Percentiles rank a stretch among this genome's conserved stretches.
phyloP scores from a whole-genome alignment of 2,888 invertebrate species.

The Ectemnius continuus region DNA sequence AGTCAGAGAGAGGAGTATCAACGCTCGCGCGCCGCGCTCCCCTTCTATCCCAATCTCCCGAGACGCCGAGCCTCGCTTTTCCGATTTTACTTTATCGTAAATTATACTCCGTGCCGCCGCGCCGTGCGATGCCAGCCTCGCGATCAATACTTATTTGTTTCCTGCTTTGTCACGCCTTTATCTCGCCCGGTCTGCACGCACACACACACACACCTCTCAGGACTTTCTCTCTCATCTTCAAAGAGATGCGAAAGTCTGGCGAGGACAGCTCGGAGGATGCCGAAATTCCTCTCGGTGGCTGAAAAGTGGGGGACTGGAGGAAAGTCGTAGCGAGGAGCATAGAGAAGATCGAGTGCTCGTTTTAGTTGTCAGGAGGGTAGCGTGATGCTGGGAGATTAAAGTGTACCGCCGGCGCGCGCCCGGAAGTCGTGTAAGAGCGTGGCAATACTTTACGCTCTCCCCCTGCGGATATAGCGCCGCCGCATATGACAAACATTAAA shows the following conservation, averaged over 20 bases:
- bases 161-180: slow-evolving; percentile 11
- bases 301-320: too few species aligned
- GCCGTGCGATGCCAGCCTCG: not conserved
- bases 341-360: not conserved
- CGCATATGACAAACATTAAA: not conserved
- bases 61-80: slow-evolving; percentile 36
- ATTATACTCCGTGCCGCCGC: slow-evolving; percentile 43
- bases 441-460: not conserved
- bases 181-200: not conserved
- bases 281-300: too few species aligned
- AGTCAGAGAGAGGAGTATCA: slow-evolving; percentile 56
- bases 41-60: slow-evolving; percentile 37
- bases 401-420: not conserved
- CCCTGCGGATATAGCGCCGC: not conserved
- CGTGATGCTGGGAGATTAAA: not conserved
- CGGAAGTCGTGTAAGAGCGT: not conserved
- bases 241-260: too few species aligned
- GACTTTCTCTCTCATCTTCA: not conserved
- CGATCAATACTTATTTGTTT: slow-evolving; percentile 44
- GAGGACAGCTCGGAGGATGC: too few species aligned
- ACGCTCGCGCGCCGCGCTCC: slow-evolving; percentile 20
- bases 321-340: too few species aligned
- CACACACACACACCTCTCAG: too few species aligned
- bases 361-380: not conserved
- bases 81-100: slow-evolving; percentile 53